These are phyloP conservation scores for Adelognathus sp. DNA, from an alignment of 2,888 invertebrate genomes.

Conservation along the genomic window DNA sequence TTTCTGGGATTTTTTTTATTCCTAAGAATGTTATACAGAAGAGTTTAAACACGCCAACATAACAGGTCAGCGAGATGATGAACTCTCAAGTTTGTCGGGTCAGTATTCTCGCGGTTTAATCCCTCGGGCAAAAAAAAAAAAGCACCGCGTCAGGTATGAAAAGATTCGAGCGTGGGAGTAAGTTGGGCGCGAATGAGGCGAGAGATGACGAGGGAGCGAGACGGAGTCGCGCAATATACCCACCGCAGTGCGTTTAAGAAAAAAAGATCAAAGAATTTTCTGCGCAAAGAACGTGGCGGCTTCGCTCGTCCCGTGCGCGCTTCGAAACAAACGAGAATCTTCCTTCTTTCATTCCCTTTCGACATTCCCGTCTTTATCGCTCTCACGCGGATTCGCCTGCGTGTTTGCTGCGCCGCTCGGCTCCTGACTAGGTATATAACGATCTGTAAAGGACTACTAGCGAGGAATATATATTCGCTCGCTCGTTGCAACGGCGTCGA, in stretches of 20 bases:
- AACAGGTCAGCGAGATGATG: not conserved
- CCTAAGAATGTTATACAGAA: not conserved
- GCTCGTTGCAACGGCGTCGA: conserved; percentile 17
- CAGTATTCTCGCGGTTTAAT: conserved; percentile 18
- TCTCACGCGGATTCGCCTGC: not conserved
- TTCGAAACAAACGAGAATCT: conserved; percentile 51
- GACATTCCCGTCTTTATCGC: not conserved
- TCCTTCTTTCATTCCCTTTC: conserved; percentile 32
- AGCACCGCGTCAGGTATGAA: not conserved
- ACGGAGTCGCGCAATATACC: not conserved
- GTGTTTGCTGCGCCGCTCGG: conserved; percentile 6
- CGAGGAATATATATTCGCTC: conserved; percentile 41
- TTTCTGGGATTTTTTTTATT: not conserved
- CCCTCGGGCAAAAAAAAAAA: not conserved
- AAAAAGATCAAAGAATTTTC: conserved; percentile 59
- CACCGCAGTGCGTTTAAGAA: conserved; percentile 48
- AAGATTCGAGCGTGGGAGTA: conserved; percentile 29
- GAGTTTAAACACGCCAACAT: not conserved
- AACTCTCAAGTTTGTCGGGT: not conserved
- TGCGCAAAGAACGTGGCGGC: conserved; percentile 44
- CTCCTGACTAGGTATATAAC: conserved; percentile 37
- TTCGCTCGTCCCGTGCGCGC: conserved; percentile 42
- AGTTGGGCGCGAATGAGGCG: conserved; percentile 9
- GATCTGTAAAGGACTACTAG: conserved; percentile 52
- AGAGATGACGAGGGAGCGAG: conserved; percentile 19